phyloP scores from a whole-genome alignment of 2,888 invertebrate genomes.

The Thereva nobilitata region DNA sequence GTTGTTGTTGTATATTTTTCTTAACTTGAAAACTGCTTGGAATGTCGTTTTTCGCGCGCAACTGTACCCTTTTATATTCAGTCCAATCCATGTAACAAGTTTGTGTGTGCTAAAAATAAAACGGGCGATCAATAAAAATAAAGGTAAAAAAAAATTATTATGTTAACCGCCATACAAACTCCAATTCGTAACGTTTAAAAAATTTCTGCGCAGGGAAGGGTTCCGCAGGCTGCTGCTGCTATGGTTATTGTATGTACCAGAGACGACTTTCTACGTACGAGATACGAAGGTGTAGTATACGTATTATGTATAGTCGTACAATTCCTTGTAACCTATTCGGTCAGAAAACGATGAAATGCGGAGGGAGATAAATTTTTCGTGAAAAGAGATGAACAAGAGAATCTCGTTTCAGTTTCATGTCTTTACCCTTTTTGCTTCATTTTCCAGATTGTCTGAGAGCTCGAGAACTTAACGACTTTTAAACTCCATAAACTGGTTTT shows the following conservation, averaged over 20 bases:
- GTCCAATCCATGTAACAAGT: slow-evolving; percentile 31
- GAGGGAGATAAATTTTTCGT: slow-evolving; percentile 26
- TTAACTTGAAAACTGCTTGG: slow-evolving; percentile 36
- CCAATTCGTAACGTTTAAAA: slow-evolving; percentile 36
- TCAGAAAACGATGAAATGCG: slow-evolving; percentile 35
- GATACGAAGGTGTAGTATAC: no score
- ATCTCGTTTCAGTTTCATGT: slow-evolving; percentile 38
- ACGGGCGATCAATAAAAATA: slow-evolving; percentile 40
- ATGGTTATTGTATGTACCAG: slow-evolving; percentile 23
- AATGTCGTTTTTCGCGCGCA: slow-evolving; percentile 46
- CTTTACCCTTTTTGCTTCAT: slow-evolving; percentile 36
- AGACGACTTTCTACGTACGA: no score
- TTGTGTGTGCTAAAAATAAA: slow-evolving; percentile 40
- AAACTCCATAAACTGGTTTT: slow-evolving; percentile 28
- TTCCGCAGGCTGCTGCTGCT: slow-evolving; percentile 10
- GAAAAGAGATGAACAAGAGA: slow-evolving; percentile 34
- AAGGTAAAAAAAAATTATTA: slow-evolving; percentile 26
- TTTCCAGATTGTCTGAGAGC: slow-evolving; percentile 29
- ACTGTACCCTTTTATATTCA: slow-evolving; percentile 46
- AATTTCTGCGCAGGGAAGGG: slow-evolving; percentile 34
- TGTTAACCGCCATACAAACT: slow-evolving; percentile 34
- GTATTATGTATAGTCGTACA: slow-evolving; percentile 1
- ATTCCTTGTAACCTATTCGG: slow-evolving; percentile 18
- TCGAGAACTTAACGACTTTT: slow-evolving; percentile 36
- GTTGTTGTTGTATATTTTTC: background rate